phyloP scores from a whole-genome alignment of 2,113 vertebrate genomes.

The Addax nasomaculatus region DNA sequence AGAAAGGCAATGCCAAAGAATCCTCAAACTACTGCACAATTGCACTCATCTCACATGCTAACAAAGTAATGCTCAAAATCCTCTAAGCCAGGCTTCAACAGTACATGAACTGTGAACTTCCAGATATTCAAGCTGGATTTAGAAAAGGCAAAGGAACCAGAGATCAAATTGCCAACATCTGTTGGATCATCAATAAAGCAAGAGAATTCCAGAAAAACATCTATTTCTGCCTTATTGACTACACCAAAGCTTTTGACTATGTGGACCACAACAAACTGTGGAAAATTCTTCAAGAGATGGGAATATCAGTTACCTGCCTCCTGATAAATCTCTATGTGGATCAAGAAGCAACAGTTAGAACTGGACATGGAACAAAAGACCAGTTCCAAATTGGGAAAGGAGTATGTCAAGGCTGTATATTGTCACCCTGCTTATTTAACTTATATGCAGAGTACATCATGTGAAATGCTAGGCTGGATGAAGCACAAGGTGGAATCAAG shows the following conservation, averaged over 20 bases:
- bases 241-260: neutral
- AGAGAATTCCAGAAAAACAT: neutral
- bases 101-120: neutral
- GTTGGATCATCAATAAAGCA: rapidly evolving
- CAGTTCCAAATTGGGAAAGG: neutral
- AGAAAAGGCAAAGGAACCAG: neutral
- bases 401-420: neutral
- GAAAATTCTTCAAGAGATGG: neutral
- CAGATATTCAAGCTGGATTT: neutral
- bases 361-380: neutral
- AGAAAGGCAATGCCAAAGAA: neutral
- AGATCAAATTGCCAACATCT: neutral
- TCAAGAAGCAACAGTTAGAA: neutral
- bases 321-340: neutral
- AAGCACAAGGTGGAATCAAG: neutral
- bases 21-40: neutral
- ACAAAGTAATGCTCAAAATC: neutral
- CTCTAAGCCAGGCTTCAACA: neutral
- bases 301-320: neutral
- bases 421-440: neutral
- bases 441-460: neutral
- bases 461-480: rapidly evolving
- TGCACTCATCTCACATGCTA: neutral
- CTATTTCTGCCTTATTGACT: neutral
- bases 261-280: neutral